phyloP scores from a whole-genome alignment of 30 jellyfish, hydroid and myxozoan species.

The Turritopsis rubra region DNA sequence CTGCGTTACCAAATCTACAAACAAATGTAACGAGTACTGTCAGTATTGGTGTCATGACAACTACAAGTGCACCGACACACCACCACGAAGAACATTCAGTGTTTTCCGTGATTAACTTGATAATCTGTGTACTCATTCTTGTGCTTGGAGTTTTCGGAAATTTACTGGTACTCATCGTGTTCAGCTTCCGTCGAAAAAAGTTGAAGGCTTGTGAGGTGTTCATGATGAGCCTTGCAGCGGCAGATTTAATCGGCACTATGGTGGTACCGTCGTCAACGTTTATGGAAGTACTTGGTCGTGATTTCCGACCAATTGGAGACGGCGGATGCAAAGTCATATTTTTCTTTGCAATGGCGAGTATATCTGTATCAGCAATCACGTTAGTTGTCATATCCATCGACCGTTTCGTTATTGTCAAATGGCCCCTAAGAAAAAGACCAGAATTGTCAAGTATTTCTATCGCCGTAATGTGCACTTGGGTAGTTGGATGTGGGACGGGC shows the following conservation, averaged over 20 bases:
- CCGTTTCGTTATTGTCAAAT: constrained; percentile 62
- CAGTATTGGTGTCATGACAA: neutral
- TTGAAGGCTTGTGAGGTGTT: constrained; percentile 75
- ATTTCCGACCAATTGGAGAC: constrained; percentile 31
- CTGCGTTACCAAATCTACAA: neutral
- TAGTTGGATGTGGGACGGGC: constrained; percentile 44
- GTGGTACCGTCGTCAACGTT: constrained; percentile 50
- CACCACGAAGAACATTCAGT: neutral
- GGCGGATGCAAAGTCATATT: constrained; percentile 65
- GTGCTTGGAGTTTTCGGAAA: constrained; percentile 68
- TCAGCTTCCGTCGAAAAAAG: constrained; percentile 44
- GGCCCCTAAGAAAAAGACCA: constrained; percentile 68
- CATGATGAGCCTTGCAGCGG: constrained; percentile 84
- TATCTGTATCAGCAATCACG: constrained; percentile 76
- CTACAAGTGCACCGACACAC: neutral
- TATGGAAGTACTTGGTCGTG: constrained; percentile 29
- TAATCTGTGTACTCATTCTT: constrained; percentile 44
- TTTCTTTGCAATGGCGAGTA: constrained; percentile 53
- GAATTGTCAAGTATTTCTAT: constrained; percentile 15
- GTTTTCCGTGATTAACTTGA: neutral
- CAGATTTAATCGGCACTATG: constrained; percentile 78
- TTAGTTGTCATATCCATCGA: constrained; percentile 79
- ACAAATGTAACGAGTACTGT: neutral
- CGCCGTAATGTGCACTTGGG: constrained; percentile 42
- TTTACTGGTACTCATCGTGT: constrained; percentile 47